A percentile compares a stretch with the other conserved stretches of the same genome.
Evolutionary conservation across 37 sponge, comb jelly and placozoan species (phyloP).

Genomic region (Diacarnus erythraeanus): DNA sequence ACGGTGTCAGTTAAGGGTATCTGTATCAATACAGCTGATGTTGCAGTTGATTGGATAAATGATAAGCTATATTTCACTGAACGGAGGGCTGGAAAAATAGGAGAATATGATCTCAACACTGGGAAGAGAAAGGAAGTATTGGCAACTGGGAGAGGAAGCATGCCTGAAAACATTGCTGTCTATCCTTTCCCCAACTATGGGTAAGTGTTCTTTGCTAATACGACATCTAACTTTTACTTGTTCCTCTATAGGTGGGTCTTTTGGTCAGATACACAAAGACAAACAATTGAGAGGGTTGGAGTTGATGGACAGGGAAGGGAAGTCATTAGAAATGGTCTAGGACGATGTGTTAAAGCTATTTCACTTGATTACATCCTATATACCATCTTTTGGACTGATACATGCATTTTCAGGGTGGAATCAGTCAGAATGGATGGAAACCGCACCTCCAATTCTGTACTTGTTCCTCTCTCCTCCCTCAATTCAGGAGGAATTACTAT

Average conservation of each 20-base stretch:
- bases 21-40: constrained; percentile 7
- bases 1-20: too few relatives aligned
- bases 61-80: constrained; percentile 40
- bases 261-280: constrained; percentile 27
- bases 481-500: not conserved
- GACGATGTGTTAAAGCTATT: not conserved
- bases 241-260: constrained; percentile 49
- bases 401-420: not conserved
- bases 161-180: not conserved
- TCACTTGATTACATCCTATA: constrained; percentile 10
- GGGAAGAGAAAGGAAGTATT: not conserved
- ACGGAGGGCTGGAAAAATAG: not conserved
- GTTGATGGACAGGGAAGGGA: constrained; percentile 12
- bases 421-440: constrained; percentile 18
- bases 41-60: constrained; percentile 53
- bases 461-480: not conserved
- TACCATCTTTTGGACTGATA: constrained; percentile 28
- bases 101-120: constrained; percentile 26
- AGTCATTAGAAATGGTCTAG: not conserved
- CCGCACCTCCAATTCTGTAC: not conserved
- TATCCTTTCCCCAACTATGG: constrained; percentile 46
- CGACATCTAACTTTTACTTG: too few relatives aligned
- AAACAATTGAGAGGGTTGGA: constrained; percentile 15
- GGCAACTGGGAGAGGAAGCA: not conserved
- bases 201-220: constrained; percentile 12